Evolutionary conservation across 2,888 invertebrate species (phyloP).

Genomic region (Palloptera scutellata): DNA sequence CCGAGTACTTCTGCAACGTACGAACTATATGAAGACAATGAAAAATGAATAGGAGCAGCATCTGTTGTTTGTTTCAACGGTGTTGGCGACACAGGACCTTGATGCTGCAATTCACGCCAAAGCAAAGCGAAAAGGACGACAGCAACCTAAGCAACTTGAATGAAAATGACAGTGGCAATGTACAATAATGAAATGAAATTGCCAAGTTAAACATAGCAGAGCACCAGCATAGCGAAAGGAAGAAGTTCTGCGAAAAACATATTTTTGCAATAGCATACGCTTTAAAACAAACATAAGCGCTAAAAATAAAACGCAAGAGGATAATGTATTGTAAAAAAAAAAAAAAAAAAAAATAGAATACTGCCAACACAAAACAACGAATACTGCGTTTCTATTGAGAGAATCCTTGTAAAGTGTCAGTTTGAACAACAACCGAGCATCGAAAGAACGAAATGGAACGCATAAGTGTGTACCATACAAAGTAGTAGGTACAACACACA

Average conservation of each 20-base stretch:
- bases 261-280: conserved; percentile 37
- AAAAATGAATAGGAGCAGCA: too few species aligned
- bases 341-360: conserved; percentile 36
- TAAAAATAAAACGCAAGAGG: conserved; percentile 4
- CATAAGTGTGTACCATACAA: too few species aligned
- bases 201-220: conserved; percentile 33
- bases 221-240: too few species aligned
- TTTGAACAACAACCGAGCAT: not conserved
- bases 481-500: too few species aligned
- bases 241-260: conserved; percentile 19
- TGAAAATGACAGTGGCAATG: conserved; percentile 50
- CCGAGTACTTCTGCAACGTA: too few species aligned
- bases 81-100: too few species aligned
- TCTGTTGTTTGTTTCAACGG: too few species aligned
- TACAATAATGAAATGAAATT: conserved; percentile 50
- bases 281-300: conserved; percentile 42
- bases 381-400: too few species aligned
- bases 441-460: too few species aligned
- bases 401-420: conserved; percentile 18
- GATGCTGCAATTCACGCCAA: too few species aligned
- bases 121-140: not conserved
- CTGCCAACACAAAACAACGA: too few species aligned
- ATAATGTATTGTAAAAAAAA: conserved; percentile 35
- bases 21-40: too few species aligned
- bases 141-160: conserved; percentile 14